Percentiles rank a stretch among this genome's conserved stretches.
Conservation (phyloP, 2,888 invertebrate genomes). For the Gari tellinella region DNA sequence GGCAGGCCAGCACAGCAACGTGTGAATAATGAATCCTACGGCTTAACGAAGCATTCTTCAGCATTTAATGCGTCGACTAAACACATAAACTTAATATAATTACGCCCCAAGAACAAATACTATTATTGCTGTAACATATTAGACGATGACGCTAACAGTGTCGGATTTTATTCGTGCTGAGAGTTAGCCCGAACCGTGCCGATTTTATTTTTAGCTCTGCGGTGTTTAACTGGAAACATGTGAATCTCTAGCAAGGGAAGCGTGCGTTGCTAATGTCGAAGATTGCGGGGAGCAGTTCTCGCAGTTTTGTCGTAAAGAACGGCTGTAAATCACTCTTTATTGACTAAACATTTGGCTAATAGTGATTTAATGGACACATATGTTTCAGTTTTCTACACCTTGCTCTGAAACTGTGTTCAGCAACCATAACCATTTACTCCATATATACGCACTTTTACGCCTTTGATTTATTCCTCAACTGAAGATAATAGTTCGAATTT, state of each 20-base stretch:
- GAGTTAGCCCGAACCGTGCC: slow-evolving; percentile 38
- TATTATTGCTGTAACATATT: not conserved
- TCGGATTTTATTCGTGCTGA: slow-evolving; percentile 36
- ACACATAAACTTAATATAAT: slow-evolving; percentile 1
- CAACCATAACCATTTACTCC: too few species aligned
- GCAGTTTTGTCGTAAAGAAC: slow-evolving; percentile 34
- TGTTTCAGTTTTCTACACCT: slow-evolving; percentile 1
- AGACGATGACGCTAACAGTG: slow-evolving; percentile 9
- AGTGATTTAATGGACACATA: slow-evolving; percentile 23
- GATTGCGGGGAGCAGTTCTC: slow-evolving; percentile 15
- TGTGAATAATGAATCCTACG: not conserved
- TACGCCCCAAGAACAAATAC: slow-evolving; percentile 1
- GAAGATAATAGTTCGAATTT: too few species aligned
- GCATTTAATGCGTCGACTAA: not conserved
- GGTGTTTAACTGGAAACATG: slow-evolving; percentile 46
- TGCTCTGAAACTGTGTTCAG: too few species aligned
- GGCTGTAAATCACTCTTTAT: slow-evolving; percentile 45
- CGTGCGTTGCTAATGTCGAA: not conserved
- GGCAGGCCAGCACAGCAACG: not conserved
- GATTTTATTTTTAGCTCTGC: slow-evolving; percentile 28
- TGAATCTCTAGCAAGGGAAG: slow-evolving; percentile 38
- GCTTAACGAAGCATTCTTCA: not conserved
- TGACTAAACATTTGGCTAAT: slow-evolving; percentile 34
- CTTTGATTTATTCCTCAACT: too few species aligned
- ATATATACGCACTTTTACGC: too few species aligned